Percentiles rank a stretch among this genome's conserved stretches.
Conservation (phyloP, 2,113 vertebrate species). For the Porphyrio hochstetteri region DNA sequence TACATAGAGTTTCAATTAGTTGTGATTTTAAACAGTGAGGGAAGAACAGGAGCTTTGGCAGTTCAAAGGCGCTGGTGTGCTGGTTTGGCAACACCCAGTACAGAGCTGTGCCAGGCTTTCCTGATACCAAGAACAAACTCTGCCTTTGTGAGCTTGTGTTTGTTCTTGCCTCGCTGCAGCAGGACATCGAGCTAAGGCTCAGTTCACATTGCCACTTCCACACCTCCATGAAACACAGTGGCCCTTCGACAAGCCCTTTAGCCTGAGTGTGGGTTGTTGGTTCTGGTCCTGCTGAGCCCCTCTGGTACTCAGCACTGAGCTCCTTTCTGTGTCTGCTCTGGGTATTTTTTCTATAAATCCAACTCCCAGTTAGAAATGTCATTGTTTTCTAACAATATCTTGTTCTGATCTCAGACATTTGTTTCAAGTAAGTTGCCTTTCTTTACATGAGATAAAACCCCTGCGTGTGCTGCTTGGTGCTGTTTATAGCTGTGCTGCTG, state of each 20-base stretch:
- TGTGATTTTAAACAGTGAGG: neutral
- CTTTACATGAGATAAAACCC: neutral
- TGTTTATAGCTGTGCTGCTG: neutral
- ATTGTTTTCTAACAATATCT: neutral
- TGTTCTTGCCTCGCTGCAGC: neutral
- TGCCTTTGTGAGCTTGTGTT: neutral
- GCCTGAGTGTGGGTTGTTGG: neutral
- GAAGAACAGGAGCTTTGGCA: neutral
- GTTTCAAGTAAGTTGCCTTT: neutral
- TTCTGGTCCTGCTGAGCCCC: neutral
- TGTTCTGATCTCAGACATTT: neutral
- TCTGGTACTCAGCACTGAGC: neutral
- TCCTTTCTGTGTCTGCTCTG: neutral
- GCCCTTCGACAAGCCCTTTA: neutral
- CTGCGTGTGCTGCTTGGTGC: neutral
- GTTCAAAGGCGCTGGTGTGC: neutral
- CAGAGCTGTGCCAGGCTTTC: neutral
- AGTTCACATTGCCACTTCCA: slow-evolving; percentile 17
- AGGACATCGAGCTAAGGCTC: neutral
- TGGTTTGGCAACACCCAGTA: neutral
- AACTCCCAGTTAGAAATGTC: neutral
- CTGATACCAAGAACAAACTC: neutral
- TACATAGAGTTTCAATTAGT: neutral
- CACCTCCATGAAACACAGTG: neutral
- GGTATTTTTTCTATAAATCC: neutral